These are phyloP conservation scores for Empidonax alnorum DNA, from an alignment of 2,113 vertebrate species.

Conservation along the genomic window DNA sequence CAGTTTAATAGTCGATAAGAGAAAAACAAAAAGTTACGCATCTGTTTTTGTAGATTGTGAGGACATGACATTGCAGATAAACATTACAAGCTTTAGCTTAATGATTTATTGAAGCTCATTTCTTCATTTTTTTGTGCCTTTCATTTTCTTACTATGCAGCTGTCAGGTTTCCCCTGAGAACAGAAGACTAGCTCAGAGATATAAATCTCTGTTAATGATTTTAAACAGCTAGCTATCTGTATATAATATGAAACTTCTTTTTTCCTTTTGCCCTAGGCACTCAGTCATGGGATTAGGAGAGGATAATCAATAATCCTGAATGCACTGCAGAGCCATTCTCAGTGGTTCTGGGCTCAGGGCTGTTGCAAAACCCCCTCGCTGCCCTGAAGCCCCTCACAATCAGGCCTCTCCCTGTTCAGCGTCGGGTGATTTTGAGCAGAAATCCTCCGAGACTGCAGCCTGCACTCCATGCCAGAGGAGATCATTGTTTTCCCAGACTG, in stretches of 20 bases:
- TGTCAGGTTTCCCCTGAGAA: conserved; percentile 20
- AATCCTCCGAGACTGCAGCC: neutral
- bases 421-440: neutral
- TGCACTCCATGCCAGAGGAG: neutral
- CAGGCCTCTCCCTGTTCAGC: neutral
- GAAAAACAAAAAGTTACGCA: neutral
- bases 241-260: neutral
- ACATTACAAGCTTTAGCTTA: conserved; percentile 3
- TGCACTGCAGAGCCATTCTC: neutral
- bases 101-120: conserved; percentile 42
- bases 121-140: conserved; percentile 47
- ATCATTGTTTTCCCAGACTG: neutral
- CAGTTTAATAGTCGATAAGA: conserved; percentile 24
- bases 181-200: neutral
- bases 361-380: rapidly evolving
- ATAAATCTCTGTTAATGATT: conserved; percentile 53
- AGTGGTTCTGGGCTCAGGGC: neutral
- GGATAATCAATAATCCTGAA: conserved; percentile 44
- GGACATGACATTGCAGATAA: conserved; percentile 17
- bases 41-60: conserved; percentile 7
- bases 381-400: neutral
- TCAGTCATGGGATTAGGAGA: conserved; percentile 12
- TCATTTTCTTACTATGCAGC: neutral
- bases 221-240: conserved; percentile 42
- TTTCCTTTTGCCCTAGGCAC: neutral